Evolutionary conservation across 2,797 vertebrate species (phyloP).

Genomic region (Neopelma chrysocephalum): DNA sequence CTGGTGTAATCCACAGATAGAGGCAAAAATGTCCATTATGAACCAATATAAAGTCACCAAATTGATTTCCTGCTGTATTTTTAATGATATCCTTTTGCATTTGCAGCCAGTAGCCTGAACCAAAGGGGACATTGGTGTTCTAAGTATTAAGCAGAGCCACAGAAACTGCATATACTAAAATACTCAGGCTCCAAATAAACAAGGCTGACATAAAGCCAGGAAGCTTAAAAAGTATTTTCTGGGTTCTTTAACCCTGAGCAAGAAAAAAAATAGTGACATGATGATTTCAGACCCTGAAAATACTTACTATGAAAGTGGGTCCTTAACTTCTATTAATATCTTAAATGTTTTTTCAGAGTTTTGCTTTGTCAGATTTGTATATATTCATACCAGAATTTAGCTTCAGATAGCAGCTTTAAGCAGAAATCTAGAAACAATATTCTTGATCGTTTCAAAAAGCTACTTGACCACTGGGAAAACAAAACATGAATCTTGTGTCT

Average conservation of each 20-base stretch:
- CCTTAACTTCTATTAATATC: neutral
- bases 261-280: neutral
- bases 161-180: neutral
- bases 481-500: neutral
- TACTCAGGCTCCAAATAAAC: neutral
- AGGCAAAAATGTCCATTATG: slow-evolving; percentile 11
- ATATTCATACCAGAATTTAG: neutral
- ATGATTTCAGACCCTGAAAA: neutral
- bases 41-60: neutral
- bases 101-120: neutral
- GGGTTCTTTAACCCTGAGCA: neutral
- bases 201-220: neutral
- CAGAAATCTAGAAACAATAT: neutral
- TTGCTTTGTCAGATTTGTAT: neutral
- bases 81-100: slow-evolving; percentile 11
- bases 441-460: neutral
- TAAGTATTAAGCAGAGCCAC: neutral
- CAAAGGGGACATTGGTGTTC: neutral
- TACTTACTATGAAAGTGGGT: neutral
- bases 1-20: neutral
- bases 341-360: neutral
- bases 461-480: neutral
- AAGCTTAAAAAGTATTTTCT: neutral
- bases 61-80: slow-evolving; percentile 50
- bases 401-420: neutral